Conservation (phyloP, 2,888 invertebrate genomes). For the Drosophila robusta region DNA sequence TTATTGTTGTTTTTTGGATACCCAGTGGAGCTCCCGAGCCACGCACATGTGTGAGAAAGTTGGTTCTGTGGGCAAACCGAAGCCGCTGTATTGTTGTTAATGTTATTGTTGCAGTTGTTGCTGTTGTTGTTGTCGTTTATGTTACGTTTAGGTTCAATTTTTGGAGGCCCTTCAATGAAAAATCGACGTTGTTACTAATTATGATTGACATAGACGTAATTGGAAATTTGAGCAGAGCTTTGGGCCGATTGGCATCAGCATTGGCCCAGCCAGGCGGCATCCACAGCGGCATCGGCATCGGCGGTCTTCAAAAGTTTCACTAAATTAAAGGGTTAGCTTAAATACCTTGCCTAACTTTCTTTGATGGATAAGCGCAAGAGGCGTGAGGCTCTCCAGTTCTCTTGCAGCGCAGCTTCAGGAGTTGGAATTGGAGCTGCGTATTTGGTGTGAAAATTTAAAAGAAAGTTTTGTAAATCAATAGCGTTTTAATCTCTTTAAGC, state of each 20-base stretch:
- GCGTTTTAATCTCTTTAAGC: neutral
- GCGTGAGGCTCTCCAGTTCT: conserved; percentile 42
- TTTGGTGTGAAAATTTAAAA: conserved; percentile 66
- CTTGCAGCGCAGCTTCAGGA: conserved; percentile 33
- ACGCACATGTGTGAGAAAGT: conserved; percentile 77
- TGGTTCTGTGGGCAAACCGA: conserved; percentile 39
- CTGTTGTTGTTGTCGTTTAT: conserved; percentile 50
- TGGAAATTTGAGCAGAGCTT: conserved; percentile 79
- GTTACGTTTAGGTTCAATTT: conserved; percentile 65
- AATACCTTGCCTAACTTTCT: conserved; percentile 71
- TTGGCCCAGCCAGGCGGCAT: conserved; percentile 12
- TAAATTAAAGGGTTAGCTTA: conserved; percentile 76
- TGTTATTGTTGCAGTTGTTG: conserved; percentile 6
- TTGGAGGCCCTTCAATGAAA: conserved; percentile 76
- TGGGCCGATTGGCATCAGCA: conserved; percentile 52
- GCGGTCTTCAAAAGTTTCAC: conserved; percentile 78
- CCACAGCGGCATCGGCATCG: conserved; percentile 33
- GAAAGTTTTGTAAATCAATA: conserved; percentile 59
- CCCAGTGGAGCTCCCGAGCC: conserved; percentile 70
- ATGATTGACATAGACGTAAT: conserved; percentile 83
- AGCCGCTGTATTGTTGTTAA: conserved; percentile 2
- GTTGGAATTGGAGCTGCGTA: neutral
- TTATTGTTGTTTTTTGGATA: conserved; percentile 37
- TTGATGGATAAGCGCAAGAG: conserved; percentile 75
- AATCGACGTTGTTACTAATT: conserved; percentile 83